Evolutionary conservation across 2,888 invertebrate genomes (phyloP).

Genomic region (Polietes domitor): DNA sequence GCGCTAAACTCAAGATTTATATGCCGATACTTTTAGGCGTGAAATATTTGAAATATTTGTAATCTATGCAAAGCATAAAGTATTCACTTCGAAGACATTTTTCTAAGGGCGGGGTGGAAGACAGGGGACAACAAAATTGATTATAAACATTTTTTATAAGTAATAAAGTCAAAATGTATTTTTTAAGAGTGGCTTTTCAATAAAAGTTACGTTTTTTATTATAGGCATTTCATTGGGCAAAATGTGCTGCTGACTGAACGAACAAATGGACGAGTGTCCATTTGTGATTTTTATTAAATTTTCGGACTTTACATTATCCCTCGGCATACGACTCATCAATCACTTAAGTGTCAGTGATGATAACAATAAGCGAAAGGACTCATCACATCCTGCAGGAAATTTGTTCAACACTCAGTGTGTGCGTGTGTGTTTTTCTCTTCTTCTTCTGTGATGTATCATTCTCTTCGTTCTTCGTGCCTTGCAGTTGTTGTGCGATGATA

Average conservation of each 20-base stretch:
- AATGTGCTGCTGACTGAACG: not conserved
- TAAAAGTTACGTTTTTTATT: not conserved
- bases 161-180: not conserved
- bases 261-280: not conserved
- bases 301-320: not conserved
- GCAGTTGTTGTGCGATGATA: constrained; percentile 13
- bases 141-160: constrained; percentile 3
- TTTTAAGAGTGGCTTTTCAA: not conserved
- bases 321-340: not conserved
- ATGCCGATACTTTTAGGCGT: not conserved
- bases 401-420: not conserved
- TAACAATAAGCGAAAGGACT: constrained; percentile 18
- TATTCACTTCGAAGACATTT: too few relatives aligned
- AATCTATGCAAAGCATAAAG: not conserved
- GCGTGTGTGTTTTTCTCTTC: not conserved
- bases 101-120: not conserved
- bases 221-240: not conserved
- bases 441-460: constrained; percentile 11
- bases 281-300: constrained; percentile 18
- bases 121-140: not conserved
- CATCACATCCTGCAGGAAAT: constrained; percentile 8
- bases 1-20: not conserved
- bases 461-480: not conserved
- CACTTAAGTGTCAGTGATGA: constrained; percentile 11
- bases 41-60: not conserved